Base-by-base conservation (phyloP, 1,140 invertebrate species). In the Drosophila ironensis region DNA sequence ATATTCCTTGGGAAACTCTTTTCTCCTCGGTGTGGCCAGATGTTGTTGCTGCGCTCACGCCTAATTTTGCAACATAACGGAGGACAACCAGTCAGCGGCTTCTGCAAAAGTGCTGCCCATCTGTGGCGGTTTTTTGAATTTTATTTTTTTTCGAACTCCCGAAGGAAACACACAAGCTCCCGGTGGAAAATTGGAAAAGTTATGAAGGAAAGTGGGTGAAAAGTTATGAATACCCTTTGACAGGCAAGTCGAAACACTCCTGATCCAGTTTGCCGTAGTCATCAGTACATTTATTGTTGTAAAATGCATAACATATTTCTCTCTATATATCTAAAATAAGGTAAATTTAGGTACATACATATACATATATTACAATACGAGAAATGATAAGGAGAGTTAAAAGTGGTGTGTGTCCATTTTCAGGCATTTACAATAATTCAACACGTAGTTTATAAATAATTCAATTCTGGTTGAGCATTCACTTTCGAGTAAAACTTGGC, bases 301-400 rank as follows among this genome's bases (percentile, higher is more conserved):
- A 67, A 84, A 84, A 84, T 84, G 37, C 80, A 86, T 84, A 84
- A 84, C 80, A 86, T 84, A 86, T 75, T 72, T 84, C 54, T n/a
- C n/a, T n/a, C 46, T 74, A 70, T 80, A 63, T 56, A 38, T 57
- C 66, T 72, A 56, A 75, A 63, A 56, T 80, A 72, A 59, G 41
- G 72, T 74, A 84, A 56, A 44, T 56, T 54, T 35, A 71, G 73
- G 59, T 84, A 84, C 78, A 53, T 42, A 75, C 46, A 57, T 54
- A 42, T 68, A 69, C 33, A 37, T 37, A 37, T 37, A 33, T 64
- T 63, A 64, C 59, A 64, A 64, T 50, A 66, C 16, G 24, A 17
- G 14, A 64, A 66, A 66, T 35, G 22, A 61, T 54, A 74, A 69
- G 47, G 37, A 67, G 2, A 19, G 41, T 48, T 53, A 40, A 61